These are phyloP conservation scores for Actinernus sp. DNA, from an alignment of 92 coral and sea anemone species.

Conservation along the genomic window DNA sequence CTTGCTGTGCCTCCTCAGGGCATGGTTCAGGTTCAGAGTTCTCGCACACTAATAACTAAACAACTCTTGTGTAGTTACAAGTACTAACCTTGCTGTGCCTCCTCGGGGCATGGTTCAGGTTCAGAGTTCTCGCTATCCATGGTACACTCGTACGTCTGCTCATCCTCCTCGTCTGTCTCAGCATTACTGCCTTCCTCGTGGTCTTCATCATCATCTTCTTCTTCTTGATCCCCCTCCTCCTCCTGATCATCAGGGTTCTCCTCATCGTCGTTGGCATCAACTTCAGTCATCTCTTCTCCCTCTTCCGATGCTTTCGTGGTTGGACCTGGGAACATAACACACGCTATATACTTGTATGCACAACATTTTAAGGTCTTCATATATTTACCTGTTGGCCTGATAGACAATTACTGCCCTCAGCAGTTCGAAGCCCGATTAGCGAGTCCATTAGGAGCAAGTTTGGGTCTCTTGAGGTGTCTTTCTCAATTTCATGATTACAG, in stretches of 20 bases:
- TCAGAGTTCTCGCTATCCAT: background rate
- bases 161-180: slow-evolving; percentile 22
- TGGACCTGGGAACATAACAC: slow-evolving; percentile 50
- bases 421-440: too few relatives aligned
- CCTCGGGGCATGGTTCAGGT: slow-evolving; percentile 3
- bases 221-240: slow-evolving; percentile 73
- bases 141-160: slow-evolving; percentile 7
- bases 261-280: slow-evolving; percentile 58
- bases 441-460: too few relatives aligned
- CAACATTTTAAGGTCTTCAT: background rate
- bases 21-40: slow-evolving; percentile 3
- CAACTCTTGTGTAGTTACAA: too few relatives aligned
- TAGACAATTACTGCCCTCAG: too few relatives aligned
- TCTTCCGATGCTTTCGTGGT: slow-evolving; percentile 78
- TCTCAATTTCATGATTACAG: too few relatives aligned
- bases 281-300: slow-evolving; percentile 82
- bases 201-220: slow-evolving; percentile 21
- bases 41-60: slow-evolving; percentile 2
- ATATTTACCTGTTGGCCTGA: background rate
- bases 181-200: slow-evolving; percentile 29
- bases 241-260: slow-evolving; percentile 69
- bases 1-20: slow-evolving; percentile 5
- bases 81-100: slow-evolving; percentile 1
- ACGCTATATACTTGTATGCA: background rate
- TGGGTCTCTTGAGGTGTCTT: too few relatives aligned